Percentiles rank a stretch among this genome's conserved stretches.
These are phyloP conservation scores for Drosophila macrothrix DNA, from an alignment of 2,888 invertebrate genomes.

Conservation along the genomic window DNA sequence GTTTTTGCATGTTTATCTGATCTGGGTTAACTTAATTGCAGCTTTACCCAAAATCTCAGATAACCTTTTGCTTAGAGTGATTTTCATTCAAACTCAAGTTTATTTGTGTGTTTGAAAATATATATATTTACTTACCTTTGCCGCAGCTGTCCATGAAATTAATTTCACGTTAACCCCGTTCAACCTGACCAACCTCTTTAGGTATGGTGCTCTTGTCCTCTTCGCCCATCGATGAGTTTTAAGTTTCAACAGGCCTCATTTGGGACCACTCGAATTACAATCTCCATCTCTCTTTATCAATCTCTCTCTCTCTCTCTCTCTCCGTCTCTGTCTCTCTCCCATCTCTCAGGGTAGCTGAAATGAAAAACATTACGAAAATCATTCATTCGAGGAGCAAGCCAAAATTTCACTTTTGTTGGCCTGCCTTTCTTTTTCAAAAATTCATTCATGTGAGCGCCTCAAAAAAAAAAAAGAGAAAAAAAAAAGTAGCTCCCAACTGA, in stretches of 20 bases:
- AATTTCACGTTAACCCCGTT: slow-evolving; percentile 39
- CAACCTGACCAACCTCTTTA: slow-evolving; percentile 14
- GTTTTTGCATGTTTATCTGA: not conserved
- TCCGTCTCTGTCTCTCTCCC: not conserved
- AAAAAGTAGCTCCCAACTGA: slow-evolving; percentile 44
- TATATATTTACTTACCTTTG: not conserved
- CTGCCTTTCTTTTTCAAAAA: slow-evolving; percentile 46
- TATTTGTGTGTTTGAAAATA: not conserved
- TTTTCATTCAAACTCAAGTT: not conserved
- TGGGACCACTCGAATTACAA: slow-evolving; percentile 30
- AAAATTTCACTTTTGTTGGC: slow-evolving; percentile 71
- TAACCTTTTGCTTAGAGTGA: not conserved
- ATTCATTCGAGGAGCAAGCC: slow-evolving; percentile 49
- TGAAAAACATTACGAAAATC: slow-evolving; percentile 38
- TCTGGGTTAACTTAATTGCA: not conserved
- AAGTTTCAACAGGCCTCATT: slow-evolving; percentile 28
- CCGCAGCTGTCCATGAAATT: slow-evolving; percentile 17
- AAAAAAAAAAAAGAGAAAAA: slow-evolving; percentile 9
- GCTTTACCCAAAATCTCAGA: not conserved
- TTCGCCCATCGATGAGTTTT: slow-evolving; percentile 46
- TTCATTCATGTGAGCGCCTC: slow-evolving; percentile 56
- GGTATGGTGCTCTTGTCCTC: slow-evolving; percentile 8
- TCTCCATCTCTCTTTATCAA: not conserved
- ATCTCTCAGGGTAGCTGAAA: slow-evolving; percentile 19
- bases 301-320: not conserved